phyloP scores from a whole-genome alignment of 2,888 invertebrate genomes.

The Alloplasta piceator region DNA sequence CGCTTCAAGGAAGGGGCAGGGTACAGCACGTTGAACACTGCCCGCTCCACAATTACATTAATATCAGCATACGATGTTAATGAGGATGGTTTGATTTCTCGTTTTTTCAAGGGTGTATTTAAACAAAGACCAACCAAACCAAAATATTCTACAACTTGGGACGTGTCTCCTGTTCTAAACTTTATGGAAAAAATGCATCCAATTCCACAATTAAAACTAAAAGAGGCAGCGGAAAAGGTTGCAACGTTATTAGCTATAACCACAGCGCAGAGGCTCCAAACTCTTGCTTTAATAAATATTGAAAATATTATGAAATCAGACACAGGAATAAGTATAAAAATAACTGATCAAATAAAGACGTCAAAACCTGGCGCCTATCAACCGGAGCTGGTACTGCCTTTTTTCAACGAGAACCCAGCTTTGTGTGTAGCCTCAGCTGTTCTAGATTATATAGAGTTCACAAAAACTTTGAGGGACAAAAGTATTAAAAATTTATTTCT shows the following conservation, averaged over 20 bases:
- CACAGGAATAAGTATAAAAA: constrained; percentile 37
- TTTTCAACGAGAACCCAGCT: constrained; percentile 37
- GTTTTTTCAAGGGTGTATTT: constrained; percentile 65
- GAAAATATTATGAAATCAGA: constrained; percentile 40
- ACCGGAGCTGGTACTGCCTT: constrained; percentile 46
- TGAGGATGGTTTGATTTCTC: constrained; percentile 38
- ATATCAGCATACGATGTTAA: constrained; percentile 54
- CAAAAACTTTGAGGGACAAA: neutral
- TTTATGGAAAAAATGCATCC: too few species aligned
- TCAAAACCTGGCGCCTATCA: constrained; percentile 46
- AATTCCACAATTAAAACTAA: constrained; percentile 45
- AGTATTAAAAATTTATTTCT: neutral
- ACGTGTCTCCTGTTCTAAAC: constrained; percentile 51
- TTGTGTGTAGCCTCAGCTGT: constrained; percentile 6
- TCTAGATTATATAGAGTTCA: constrained; percentile 11
- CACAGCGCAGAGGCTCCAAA: constrained; percentile 65
- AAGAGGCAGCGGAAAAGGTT: constrained; percentile 57
- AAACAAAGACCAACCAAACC: constrained; percentile 54
- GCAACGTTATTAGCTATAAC: constrained; percentile 59
- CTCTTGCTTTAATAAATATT: too few species aligned
- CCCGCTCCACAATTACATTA: constrained; percentile 54
- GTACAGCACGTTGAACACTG: constrained; percentile 50
- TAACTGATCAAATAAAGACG: constrained; percentile 54
- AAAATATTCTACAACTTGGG: constrained; percentile 62
- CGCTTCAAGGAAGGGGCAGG: constrained; percentile 32